Percentiles rank a stretch among this genome's conserved stretches.
These are phyloP conservation scores for Chloroclystis v-ata DNA, from an alignment of 2,888 invertebrate genomes.

Conservation along the genomic window DNA sequence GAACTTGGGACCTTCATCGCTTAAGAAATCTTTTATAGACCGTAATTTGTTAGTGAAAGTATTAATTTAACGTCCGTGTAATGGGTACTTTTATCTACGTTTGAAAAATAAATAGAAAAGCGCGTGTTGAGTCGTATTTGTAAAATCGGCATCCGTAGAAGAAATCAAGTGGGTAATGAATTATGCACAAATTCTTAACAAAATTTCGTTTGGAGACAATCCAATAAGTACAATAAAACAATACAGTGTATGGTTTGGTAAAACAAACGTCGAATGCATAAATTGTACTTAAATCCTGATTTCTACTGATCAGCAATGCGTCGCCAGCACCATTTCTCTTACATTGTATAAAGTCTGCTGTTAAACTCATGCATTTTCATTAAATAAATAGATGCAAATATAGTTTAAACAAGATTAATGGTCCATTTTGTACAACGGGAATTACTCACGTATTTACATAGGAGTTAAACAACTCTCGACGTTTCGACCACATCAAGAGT, in stretches of 20 bases:
- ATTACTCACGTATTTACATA: too few relatives aligned
- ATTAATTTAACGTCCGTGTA: slow-evolving; percentile 40
- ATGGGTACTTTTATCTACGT: slow-evolving; percentile 28
- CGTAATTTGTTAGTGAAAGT: slow-evolving; percentile 65
- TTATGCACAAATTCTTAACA: not conserved
- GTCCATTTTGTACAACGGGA: too few relatives aligned
- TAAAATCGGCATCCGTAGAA: not conserved
- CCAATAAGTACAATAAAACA: slow-evolving; percentile 36
- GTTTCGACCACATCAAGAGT: too few relatives aligned
- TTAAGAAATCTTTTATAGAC: slow-evolving; percentile 61
- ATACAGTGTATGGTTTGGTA: slow-evolving; percentile 40
- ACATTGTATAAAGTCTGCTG: slow-evolving; percentile 36
- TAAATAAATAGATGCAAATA: slow-evolving; percentile 13
- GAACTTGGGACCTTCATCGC: slow-evolving; percentile 58
- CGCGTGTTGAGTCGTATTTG: not conserved
- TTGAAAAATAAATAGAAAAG: slow-evolving; percentile 8
- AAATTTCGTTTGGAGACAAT: slow-evolving; percentile 31
- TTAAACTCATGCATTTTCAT: slow-evolving; percentile 21
- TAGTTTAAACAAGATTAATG: slow-evolving; percentile 6
- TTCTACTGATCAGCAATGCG: slow-evolving; percentile 71
- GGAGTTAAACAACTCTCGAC: too few relatives aligned
- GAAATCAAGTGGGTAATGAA: too few relatives aligned
- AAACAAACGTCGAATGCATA: slow-evolving; percentile 47
- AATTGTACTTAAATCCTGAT: slow-evolving; percentile 64
- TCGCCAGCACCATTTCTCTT: slow-evolving; percentile 57